Evolutionary conservation across 2,888 invertebrate species (phyloP).

Genomic region (Creontiades dilutus): DNA sequence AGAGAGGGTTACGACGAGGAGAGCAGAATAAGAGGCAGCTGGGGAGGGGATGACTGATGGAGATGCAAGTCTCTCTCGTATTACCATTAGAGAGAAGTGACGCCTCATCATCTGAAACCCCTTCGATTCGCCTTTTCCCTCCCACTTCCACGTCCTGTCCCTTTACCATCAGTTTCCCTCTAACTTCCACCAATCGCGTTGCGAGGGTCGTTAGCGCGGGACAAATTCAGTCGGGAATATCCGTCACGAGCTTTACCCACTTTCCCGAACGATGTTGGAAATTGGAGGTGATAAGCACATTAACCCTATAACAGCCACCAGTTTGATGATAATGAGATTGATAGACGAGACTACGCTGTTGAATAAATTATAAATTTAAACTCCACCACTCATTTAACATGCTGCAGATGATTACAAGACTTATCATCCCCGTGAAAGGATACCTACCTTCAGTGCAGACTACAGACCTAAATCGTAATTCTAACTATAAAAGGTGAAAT

Average conservation of each 20-base stretch:
- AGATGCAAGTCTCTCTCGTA: conserved; percentile 56
- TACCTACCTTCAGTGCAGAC: no score
- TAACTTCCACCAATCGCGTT: conserved; percentile 34
- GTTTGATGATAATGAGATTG: no score
- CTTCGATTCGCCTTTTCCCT: background rate
- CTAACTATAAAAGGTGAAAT: no score
- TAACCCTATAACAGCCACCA: conserved; percentile 32
- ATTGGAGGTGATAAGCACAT: conserved; percentile 37
- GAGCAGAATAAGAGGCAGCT: background rate
- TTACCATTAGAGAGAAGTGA: conserved; percentile 61
- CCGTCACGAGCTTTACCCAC: background rate
- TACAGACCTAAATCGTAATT: no score
- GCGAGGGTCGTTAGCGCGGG: conserved; percentile 40
- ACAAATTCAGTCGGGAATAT: conserved; percentile 38
- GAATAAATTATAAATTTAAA: no score
- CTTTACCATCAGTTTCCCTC: background rate
- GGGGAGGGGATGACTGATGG: conserved; percentile 43
- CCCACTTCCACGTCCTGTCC: background rate
- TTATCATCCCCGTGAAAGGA: no score
- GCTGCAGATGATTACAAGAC: no score
- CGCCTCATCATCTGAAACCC: conserved; percentile 55
- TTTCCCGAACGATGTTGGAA: background rate
- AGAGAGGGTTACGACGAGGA: conserved; percentile 5
- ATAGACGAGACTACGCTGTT: no score
- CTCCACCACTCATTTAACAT: no score